Conservation (phyloP, 30 jellyfish, hydroid and myxozoan genomes). For the Pseudorhiza aurosa region DNA sequence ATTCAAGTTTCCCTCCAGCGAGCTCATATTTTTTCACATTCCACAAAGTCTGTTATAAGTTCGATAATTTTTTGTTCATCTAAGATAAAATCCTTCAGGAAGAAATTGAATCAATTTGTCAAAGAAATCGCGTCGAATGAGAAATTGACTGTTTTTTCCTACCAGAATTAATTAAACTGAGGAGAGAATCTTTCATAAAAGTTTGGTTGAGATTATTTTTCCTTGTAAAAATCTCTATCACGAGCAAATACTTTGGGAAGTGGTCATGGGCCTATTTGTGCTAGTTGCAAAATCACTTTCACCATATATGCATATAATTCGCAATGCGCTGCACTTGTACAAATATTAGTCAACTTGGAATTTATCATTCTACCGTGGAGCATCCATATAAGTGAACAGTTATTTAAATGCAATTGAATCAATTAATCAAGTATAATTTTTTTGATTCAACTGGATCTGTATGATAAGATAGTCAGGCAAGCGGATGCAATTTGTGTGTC, state of each 20-base stretch:
- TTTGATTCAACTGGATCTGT: background rate
- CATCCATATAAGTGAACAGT: constrained; percentile 49
- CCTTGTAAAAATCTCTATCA: no score
- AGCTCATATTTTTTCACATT: no score
- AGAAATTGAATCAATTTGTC: no score
- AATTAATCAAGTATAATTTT: background rate
- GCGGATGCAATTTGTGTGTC: constrained; percentile 2
- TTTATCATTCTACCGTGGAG: constrained; percentile 14
- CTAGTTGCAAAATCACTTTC: background rate
- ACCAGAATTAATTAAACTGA: no score
- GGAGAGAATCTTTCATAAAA: no score
- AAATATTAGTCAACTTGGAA: background rate
- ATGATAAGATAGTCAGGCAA: constrained; percentile 7
- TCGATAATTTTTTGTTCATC: no score
- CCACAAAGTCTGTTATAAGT: no score
- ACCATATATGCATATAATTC: background rate
- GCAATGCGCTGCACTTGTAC: background rate
- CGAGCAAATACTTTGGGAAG: background rate
- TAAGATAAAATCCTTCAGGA: no score
- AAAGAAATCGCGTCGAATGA: no score
- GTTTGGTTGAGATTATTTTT: no score
- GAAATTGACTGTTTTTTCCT: no score
- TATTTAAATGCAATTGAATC: constrained; percentile 21
- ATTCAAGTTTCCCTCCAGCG: no score
- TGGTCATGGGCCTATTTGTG: background rate